Base-by-base conservation (phyloP, 2,888 invertebrate genomes). In the Pyralis farinalis region DNA sequence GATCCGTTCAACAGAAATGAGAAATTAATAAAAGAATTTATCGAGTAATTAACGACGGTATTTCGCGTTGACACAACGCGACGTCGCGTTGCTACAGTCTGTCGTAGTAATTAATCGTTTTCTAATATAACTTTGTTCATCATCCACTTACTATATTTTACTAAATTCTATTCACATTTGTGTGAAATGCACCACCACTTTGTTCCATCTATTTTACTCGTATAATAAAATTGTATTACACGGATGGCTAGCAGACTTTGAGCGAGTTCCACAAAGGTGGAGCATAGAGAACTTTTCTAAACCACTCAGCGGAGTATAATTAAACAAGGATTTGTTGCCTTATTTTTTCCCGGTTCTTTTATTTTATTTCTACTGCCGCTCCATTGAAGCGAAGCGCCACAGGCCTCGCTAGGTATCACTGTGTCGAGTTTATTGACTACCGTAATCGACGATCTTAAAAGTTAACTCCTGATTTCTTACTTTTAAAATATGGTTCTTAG, bases 1-100 rank as follows among this genome's bases (percentile, higher is more conserved):
- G 69, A 69, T 73, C 74, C 56, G 71, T 65, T 58, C 65, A 71
- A 71, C 61, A 71, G 59, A 63, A 56, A 74, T 62, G 58, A 61
- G 67, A 65, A 67, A 74, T 73, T 71, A 68, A 72, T 70, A 63
- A 67, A 52, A 35, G 50, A 51, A 59, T 62, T 68, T 63, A 63
- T 58, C 57, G 54, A 49, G 49, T 49, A 45, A 48, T 60, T 58
- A 50, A 20, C 20, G 31, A 39, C 28, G 7, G n/a, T 7, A 25
- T 7, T 8, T 21, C 21, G 21, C 7, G 21, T 21, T 7, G 21
- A 5, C n/a, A n/a, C n/a, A n/a, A n/a, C 7, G 21, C 21, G 21
- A 7, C 7, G 25, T n/a, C 25, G 7, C 3, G 3, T 25, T 25
- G 7, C 3, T 1, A 7, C 25, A 7, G n/a, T n/a, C n/a, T 7